Evolutionary conservation across 2,888 invertebrate genomes (phyloP), one percentile per base, ranked within the genome.

Genomic region (Anodontia alba): DNA sequence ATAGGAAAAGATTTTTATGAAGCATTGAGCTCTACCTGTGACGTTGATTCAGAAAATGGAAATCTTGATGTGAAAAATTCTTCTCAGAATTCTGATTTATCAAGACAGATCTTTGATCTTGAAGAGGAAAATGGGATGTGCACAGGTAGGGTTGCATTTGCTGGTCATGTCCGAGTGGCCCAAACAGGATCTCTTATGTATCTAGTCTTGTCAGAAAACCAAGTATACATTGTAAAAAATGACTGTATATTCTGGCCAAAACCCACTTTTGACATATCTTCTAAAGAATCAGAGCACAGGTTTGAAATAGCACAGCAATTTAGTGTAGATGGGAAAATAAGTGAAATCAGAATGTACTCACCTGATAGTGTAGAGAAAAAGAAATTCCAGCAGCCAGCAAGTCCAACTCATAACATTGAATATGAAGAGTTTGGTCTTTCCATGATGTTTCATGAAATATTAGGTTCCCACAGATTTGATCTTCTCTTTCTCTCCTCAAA

Each of bases 201-300:
- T 76, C 84, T 93, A 33, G 89, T 93, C 7, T 73, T 93, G 73
- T 93, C 93, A 26, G 90, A 91, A 66, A 89, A 91, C 71, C 84
- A 86, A 72, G 88, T 94, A 23, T 93, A 92, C 82, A 87, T 93
- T 12, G 75, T 93, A 26, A 91, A 92, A 29, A 66, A 80, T n/a
- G 88, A 88, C 49, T 90, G 88, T 67, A 83, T 91, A 12, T 88
- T 91, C 51, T 92, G 90, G 88, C 93, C 93, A 0, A 90, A 89
- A 72, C 90, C 93, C 10, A 89, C 92, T n/a, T 94, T 91, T 83
- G 90, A 91, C 38, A 29, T 72, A 15, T 54, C 66, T 33, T 81
- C 87, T 38, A 79, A 89, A 7, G 90, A 91, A 73, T 82, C 76
- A 0, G 80, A 83, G 31, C 85, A 89, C 7, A 89, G 87, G 57